Evolutionary conservation across 2,888 invertebrate species (phyloP).

Genomic region (Biston betularia): DNA sequence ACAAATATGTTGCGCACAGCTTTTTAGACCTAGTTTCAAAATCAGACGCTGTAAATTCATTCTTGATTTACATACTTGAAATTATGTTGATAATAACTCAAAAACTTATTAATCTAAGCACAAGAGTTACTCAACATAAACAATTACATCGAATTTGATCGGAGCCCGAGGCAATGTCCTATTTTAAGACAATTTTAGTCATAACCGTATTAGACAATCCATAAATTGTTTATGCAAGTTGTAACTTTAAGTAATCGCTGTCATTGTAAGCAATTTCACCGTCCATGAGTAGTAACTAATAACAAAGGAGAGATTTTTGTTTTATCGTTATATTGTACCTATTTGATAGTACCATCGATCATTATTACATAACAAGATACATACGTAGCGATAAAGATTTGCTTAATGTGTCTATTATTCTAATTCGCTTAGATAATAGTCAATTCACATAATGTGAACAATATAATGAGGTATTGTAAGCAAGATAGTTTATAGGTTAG

Average conservation of each 20-base stretch:
- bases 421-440: conserved; percentile 39
- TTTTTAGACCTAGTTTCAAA: conserved; percentile 35
- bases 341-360: conserved; percentile 47
- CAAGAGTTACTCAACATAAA: conserved; percentile 1
- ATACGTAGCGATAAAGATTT: conserved; percentile 46
- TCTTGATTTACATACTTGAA: conserved; percentile 25
- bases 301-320: not conserved
- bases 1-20: conserved; percentile 7
- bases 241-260: not conserved
- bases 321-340: conserved; percentile 4
- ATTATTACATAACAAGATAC: conserved; percentile 50
- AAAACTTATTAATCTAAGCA: not conserved
- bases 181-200: not conserved
- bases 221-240: conserved; percentile 1
- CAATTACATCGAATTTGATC: conserved; percentile 4
- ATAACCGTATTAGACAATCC: not conserved
- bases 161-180: conserved; percentile 1
- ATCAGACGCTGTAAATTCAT: conserved; percentile 32
- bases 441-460: conserved; percentile 42
- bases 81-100: conserved; percentile 3
- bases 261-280: conserved; percentile 9
- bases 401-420: conserved; percentile 52
- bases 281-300: conserved; percentile 1
- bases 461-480: conserved; percentile 38
- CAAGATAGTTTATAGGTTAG: conserved; percentile 44